These are phyloP conservation scores for Calyptommatus sinebrachiatus DNA, from an alignment of 2,113 vertebrate genomes.

Conservation along the genomic window DNA sequence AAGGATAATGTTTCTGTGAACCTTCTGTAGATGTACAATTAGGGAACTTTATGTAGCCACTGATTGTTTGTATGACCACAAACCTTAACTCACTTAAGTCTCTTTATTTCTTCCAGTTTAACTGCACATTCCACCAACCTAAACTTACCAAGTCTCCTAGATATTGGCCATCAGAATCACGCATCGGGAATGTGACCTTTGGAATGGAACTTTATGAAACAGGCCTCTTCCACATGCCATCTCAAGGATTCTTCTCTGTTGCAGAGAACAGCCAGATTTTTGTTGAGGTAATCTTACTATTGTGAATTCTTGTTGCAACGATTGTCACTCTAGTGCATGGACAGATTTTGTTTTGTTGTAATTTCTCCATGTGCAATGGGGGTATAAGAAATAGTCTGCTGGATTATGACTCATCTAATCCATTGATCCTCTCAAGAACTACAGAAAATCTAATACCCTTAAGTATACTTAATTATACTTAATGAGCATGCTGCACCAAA, in stretches of 20 bases:
- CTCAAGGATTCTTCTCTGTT: conserved; percentile 78
- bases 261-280: conserved; percentile 80
- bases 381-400: too few relatives aligned
- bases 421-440: neutral
- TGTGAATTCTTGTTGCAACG: too few relatives aligned
- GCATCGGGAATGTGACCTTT: conserved; percentile 76
- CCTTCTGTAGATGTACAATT: conserved; percentile 1
- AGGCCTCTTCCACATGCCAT: conserved; percentile 69
- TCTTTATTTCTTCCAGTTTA: conserved; percentile 77
- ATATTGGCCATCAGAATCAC: conserved; percentile 58
- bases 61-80: neutral
- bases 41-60: neutral
- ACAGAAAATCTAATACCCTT: neutral
- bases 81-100: neutral
- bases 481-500: neutral
- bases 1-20: too few relatives aligned
- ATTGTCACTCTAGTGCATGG: too few relatives aligned
- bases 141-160: conserved; percentile 36
- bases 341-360: too few relatives aligned
- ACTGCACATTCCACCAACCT: conserved; percentile 80
- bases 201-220: conserved; percentile 86
- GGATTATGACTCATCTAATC: too few relatives aligned
- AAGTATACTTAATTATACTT: neutral
- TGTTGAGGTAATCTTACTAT: conserved; percentile 82
- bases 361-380: too few relatives aligned